Evolutionary conservation across 2,888 invertebrate genomes (phyloP).

Genomic region (Alentia gelatinosa): DNA sequence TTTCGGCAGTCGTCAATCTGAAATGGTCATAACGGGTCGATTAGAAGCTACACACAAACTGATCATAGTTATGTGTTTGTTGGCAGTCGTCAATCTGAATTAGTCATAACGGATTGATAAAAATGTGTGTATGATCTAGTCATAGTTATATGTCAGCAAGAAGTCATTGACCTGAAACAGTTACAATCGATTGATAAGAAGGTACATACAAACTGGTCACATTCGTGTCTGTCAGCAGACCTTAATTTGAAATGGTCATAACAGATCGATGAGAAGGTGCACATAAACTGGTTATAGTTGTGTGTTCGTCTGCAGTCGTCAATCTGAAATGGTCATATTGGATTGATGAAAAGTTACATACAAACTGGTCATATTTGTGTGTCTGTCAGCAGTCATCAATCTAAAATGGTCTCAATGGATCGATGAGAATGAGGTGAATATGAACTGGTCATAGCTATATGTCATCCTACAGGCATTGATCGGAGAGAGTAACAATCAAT

Average conservation of each 20-base stretch:
- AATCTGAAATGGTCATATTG: conserved; percentile 83
- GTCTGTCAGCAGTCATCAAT: conserved; percentile 96
- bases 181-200: not conserved
- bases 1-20: conserved; percentile 93
- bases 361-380: conserved; percentile 98
- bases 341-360: conserved; percentile 88
- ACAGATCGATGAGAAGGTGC: too few species aligned
- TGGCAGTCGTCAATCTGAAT: too few species aligned
- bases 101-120: not conserved
- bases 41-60: conserved; percentile 97
- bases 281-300: not conserved
- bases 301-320: conserved; percentile 88
- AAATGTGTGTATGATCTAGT: conserved; percentile 97
- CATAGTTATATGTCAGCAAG: conserved; percentile 97
- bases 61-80: too few species aligned
- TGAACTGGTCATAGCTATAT: conserved; percentile 98
- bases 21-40: conserved; percentile 82
- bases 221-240: conserved; percentile 85
- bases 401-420: conserved; percentile 80
- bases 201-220: not conserved
- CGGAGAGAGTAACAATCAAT: conserved; percentile 80
- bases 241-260: conserved; percentile 86
- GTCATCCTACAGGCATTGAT: conserved; percentile 96
- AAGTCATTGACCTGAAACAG: conserved; percentile 91
- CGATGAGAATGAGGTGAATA: conserved; percentile 91